Conservation (phyloP, 2,888 invertebrate species). For the Ptilodon capucinus region DNA sequence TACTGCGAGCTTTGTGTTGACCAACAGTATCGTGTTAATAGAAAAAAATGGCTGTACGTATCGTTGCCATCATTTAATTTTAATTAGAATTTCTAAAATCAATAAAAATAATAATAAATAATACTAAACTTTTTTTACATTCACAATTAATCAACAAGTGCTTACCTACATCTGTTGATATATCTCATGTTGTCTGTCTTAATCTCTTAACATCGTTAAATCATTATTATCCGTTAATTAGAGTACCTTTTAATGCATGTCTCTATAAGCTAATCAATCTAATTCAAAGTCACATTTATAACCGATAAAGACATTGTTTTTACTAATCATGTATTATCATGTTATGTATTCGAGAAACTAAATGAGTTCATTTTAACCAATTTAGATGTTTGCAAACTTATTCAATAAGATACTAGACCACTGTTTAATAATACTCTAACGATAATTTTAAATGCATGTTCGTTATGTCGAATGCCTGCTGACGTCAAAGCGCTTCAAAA, state of each 20-base stretch:
- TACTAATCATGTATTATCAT: no score
- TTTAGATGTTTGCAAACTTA: no score
- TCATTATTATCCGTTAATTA: neutral
- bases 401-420: no score
- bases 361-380: no score
- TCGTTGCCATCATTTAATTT: slow-evolving; percentile 12
- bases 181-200: neutral
- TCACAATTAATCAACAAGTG: no score
- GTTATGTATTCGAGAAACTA: no score
- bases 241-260: neutral
- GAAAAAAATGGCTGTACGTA: slow-evolving; percentile 71
- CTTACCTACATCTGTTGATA: no score
- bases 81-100: no score
- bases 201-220: neutral
- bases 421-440: neutral
- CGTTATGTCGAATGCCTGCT: slow-evolving; percentile 10
- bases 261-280: neutral
- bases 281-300: neutral
- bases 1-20: slow-evolving; percentile 42
- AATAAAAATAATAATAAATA: neutral
- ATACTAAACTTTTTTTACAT: neutral
- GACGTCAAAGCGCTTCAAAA: slow-evolving; percentile 29
- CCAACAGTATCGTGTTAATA: slow-evolving; percentile 46
- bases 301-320: no score
- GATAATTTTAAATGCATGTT: neutral